Conservation (phyloP, 2,888 invertebrate species). For the Neoascia interrupta region DNA sequence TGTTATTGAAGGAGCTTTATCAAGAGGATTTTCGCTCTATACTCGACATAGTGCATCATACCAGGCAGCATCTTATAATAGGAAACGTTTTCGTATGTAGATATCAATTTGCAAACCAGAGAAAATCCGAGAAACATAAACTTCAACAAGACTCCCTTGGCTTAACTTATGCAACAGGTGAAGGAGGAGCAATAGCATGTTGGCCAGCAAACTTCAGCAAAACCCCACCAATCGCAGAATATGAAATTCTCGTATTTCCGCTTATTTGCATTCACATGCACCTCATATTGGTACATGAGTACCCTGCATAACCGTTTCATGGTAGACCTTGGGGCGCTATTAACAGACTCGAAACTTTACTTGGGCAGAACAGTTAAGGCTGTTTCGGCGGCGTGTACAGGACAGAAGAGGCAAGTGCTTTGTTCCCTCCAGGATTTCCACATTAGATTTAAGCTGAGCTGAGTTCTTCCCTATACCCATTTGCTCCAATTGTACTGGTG, state of each 20-base stretch:
- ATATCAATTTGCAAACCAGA: slow-evolving; percentile 40
- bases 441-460: slow-evolving; percentile 50
- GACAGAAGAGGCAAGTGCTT: slow-evolving; percentile 46
- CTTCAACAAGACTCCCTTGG: slow-evolving; percentile 41
- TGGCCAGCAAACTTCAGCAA: slow-evolving; percentile 27
- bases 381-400: neutral
- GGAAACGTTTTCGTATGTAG: slow-evolving; percentile 30
- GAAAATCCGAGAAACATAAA: slow-evolving; percentile 47
- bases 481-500: slow-evolving; percentile 17
- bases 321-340: slow-evolving; percentile 62
- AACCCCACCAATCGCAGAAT: slow-evolving; percentile 41
- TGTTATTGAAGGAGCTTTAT: slow-evolving; percentile 11
- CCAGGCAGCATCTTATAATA: slow-evolving; percentile 43
- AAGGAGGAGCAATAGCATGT: too few species aligned
- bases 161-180: slow-evolving; percentile 39
- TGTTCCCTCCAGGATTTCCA: slow-evolving; percentile 59
- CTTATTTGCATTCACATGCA: slow-evolving; percentile 64
- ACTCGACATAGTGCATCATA: slow-evolving; percentile 29
- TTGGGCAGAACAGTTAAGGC: slow-evolving; percentile 20
- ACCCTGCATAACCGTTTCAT: too few species aligned
- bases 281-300: slow-evolving; percentile 49
- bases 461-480: slow-evolving; percentile 35
- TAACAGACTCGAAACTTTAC: slow-evolving; percentile 60
- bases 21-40: slow-evolving; percentile 26
- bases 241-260: slow-evolving; percentile 45